Conservation (phyloP, 2,113 vertebrate species). For the Salvelinus fontinalis region DNA sequence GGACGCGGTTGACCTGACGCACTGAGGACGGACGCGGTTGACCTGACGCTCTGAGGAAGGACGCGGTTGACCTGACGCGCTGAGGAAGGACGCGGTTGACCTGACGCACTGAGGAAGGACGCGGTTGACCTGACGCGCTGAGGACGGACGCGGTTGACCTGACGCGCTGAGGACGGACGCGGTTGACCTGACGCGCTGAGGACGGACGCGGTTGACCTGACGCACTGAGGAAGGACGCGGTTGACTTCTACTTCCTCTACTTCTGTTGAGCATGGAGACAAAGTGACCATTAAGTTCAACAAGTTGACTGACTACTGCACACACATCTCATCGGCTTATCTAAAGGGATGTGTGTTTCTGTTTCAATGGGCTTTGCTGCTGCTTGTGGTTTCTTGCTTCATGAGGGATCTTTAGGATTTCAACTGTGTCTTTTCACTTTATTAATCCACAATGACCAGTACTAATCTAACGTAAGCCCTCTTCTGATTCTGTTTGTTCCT, state of each 20-base stretch:
- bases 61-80: too few relatives aligned
- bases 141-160: neutral
- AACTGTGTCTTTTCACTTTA: conserved; percentile 41
- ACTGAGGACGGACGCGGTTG: too few relatives aligned
- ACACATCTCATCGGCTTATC: conserved; percentile 4
- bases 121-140: too few relatives aligned
- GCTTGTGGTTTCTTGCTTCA: conserved; percentile 23
- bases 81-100: neutral
- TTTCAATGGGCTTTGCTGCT: conserved; percentile 26
- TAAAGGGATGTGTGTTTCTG: conserved; percentile 23
- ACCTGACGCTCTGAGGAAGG: too few relatives aligned
- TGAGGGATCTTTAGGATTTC: conserved; percentile 38
- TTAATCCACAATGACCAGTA: conserved; percentile 48
- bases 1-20: too few relatives aligned
- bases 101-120: neutral
- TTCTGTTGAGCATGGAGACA: neutral
- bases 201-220: too few relatives aligned
- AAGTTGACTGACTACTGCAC: neutral
- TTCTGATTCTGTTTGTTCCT: conserved; percentile 39
- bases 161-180: too few relatives aligned
- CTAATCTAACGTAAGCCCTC: conserved; percentile 66
- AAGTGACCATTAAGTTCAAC: neutral
- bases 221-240: too few relatives aligned
- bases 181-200: too few relatives aligned
- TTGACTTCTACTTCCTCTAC: too few relatives aligned